A percentile compares a stretch with the other conserved stretches of the same genome.
phyloP scores from a whole-genome alignment of 37 sponge, comb jelly and placozoan species.

The Spongilla lacustris region DNA sequence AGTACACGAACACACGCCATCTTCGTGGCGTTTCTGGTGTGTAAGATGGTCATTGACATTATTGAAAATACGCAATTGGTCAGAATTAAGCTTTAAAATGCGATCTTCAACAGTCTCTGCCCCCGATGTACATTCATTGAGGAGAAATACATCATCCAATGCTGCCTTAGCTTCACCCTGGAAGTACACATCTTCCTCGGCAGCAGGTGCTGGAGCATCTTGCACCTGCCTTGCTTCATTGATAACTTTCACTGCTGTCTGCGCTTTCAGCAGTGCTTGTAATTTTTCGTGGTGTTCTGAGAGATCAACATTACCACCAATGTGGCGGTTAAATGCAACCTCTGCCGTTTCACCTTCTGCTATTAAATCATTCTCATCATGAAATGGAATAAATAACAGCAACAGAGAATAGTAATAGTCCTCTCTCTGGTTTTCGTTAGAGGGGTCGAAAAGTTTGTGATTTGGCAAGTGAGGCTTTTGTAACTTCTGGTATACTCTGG shows the following conservation, averaged over 20 bases:
- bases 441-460: constrained; percentile 37
- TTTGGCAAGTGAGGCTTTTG: constrained; percentile 16
- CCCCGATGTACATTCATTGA: background rate
- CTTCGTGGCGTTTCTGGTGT: background rate
- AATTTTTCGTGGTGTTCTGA: background rate
- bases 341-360: constrained; percentile 14
- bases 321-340: constrained; percentile 16
- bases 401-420: constrained; percentile 48
- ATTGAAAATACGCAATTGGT: constrained; percentile 24
- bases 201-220: too few relatives aligned
- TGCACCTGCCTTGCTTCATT: too few relatives aligned
- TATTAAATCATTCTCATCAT: constrained; percentile 9
- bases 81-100: constrained; percentile 17
- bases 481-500: constrained; percentile 2
- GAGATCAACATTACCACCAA: background rate
- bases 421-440: constrained; percentile 27
- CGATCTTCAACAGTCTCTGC: too few relatives aligned
- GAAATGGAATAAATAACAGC: constrained; percentile 46
- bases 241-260: too few relatives aligned
- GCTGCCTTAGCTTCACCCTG: constrained; percentile 25
- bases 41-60: background rate
- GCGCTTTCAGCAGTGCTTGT: background rate
- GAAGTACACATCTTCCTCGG: constrained; percentile 7
- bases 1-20: background rate
- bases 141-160: constrained; percentile 21